Evolutionary conservation across 2,888 invertebrate species (phyloP), one percentile per base, ranked within the genome.

Genomic region (Sisyra terminalis): DNA sequence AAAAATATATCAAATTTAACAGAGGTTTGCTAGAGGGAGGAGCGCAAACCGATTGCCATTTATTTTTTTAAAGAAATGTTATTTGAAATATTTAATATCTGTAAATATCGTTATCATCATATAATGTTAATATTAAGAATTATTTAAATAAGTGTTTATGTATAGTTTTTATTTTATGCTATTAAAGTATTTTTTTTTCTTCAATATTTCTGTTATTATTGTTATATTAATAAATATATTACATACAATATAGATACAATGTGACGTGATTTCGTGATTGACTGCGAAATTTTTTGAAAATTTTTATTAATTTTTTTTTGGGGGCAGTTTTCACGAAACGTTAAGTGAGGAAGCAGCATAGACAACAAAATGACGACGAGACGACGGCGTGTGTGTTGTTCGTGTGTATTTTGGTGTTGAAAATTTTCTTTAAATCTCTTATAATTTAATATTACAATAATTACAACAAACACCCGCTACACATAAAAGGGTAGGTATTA

Each of bases 161-260:
- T 37, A 35, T 49, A 47, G 31, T 46, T 47, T 46, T 39, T 44
- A 44, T 46, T 46, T 40, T 45, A 49, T 44, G 24, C 47, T 46
- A 37, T 37, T 37, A 17, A 18, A 15, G 16, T 37, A 18, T 18
- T 37, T 36, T 36, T 37, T 15, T 36, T 31, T 31, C n/a, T 31
- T 31, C 3, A 35, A 15, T 35, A 35, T 15, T 35, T 35, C 14
- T 15, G 14, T 15, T 35, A 13, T 35, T 35, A 35, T 15, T 35
- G 16, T 35, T 35, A 15, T 35, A 15, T 35, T 15, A 35, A 24
- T 24, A 15, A 13, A 15, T 37, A 37, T 37, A 16, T 37, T 37
- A 37, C 37, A 37, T 37, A 37, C 37, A 37, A 16, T 37, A 37
- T 37, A 37, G 37, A 37, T 37, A 37, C 37, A 37, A 37, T 18